phyloP scores from a whole-genome alignment of 2,113 vertebrate genomes.

The Proterorhinus semilunaris region DNA sequence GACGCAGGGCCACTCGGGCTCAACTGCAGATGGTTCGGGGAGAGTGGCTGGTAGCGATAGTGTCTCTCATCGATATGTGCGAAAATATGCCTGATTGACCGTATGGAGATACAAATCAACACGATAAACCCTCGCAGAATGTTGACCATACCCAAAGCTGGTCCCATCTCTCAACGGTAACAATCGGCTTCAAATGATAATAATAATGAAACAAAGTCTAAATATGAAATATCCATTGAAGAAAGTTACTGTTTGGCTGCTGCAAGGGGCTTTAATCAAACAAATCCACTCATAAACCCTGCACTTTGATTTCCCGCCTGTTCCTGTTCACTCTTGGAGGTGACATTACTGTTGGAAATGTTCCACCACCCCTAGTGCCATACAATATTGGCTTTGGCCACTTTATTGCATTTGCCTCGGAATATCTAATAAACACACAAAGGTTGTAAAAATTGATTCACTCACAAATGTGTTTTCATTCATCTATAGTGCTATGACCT shows the following conservation, averaged over 20 bases:
- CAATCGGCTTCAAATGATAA: background rate
- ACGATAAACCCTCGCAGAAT: background rate
- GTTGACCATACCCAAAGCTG: too few species aligned
- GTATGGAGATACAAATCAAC: background rate
- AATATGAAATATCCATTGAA: constrained; percentile 24
- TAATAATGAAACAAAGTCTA: background rate
- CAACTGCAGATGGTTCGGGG: constrained; percentile 23
- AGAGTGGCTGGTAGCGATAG: constrained; percentile 17
- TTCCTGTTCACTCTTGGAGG: constrained; percentile 49
- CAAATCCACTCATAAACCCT: constrained; percentile 66
- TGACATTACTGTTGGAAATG: constrained; percentile 71
- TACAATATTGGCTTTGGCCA: constrained; percentile 62
- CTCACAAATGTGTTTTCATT: constrained; percentile 72
- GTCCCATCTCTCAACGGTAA: too few species aligned
- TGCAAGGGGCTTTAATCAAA: constrained; percentile 63
- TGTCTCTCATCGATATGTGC: background rate
- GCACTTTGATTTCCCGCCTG: constrained; percentile 51
- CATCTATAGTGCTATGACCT: constrained; percentile 59
- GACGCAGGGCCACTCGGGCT: constrained; percentile 49
- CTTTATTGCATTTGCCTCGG: constrained; percentile 68
- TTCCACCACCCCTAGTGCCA: constrained; percentile 57
- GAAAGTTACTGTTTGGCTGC: constrained; percentile 36
- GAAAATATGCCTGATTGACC: background rate
- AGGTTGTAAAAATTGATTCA: constrained; percentile 75
- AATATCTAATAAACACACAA: constrained; percentile 73